Conservation (phyloP, 2,888 invertebrate species). For the Polymixis flavicincta region DNA sequence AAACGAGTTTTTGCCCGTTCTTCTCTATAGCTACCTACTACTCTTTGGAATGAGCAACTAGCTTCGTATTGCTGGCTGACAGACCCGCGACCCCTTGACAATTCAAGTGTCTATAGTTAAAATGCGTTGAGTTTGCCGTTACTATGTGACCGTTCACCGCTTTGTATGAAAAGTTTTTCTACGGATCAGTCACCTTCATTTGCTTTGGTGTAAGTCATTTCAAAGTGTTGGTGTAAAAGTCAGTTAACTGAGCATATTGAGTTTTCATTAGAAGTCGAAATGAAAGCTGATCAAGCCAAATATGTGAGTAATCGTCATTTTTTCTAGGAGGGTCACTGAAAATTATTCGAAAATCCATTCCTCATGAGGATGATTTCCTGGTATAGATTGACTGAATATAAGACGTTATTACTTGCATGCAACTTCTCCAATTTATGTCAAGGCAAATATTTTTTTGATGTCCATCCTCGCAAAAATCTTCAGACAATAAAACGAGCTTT, state of each 20-base stretch:
- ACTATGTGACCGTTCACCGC: too few species aligned
- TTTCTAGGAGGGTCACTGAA: not conserved
- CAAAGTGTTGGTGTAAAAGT: not conserved
- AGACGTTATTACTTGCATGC: not conserved
- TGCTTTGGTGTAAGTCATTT: not conserved
- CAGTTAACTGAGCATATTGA: not conserved
- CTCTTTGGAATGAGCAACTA: too few species aligned
- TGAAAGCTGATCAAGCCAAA: too few species aligned
- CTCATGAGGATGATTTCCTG: not conserved
- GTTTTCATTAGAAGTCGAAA: not conserved
- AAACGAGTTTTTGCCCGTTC: too few species aligned
- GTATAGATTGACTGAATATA: not conserved
- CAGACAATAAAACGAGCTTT: slow-evolving; percentile 3
- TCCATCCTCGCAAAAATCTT: slow-evolving; percentile 2
- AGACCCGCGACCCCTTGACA: too few species aligned
- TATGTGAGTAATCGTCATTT: not conserved
- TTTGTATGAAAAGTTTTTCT: not conserved
- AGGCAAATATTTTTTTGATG: too few species aligned
- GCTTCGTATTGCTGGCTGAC: too few species aligned
- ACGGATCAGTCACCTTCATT: too few species aligned
- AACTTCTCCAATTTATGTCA: too few species aligned
- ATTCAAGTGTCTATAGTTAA: too few species aligned
- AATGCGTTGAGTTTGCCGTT: too few species aligned
- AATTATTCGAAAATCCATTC: not conserved
- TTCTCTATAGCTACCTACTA: too few species aligned